Evolutionary conservation across 2,888 invertebrate species (phyloP).

Genomic region (Mallateleia sp.): DNA sequence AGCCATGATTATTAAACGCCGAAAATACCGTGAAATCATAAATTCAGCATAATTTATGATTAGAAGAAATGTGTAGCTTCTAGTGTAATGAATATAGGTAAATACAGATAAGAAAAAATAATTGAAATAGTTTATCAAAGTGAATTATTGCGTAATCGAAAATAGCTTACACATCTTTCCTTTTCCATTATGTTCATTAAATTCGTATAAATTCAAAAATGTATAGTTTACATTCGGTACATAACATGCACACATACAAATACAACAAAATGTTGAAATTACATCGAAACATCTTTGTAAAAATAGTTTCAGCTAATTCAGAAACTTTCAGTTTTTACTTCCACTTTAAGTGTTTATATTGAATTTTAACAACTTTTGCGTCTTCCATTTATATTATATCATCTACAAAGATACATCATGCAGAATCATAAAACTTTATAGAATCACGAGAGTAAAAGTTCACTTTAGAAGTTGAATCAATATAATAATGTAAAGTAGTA

Average conservation of each 20-base stretch:
- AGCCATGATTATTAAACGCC: conserved; percentile 40
- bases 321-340: not conserved
- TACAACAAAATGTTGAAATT: too few relatives aligned
- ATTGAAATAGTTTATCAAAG: not conserved
- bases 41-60: conserved; percentile 30
- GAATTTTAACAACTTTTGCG: not conserved
- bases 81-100: conserved; percentile 14
- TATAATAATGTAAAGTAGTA: not conserved
- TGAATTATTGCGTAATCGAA: not conserved
- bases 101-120: not conserved
- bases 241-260: too few relatives aligned
- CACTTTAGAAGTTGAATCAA: not conserved
- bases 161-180: too few relatives aligned
- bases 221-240: too few relatives aligned
- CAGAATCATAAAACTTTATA: not conserved
- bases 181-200: too few relatives aligned
- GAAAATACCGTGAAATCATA: conserved; percentile 39
- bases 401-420: not conserved
- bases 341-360: not conserved
- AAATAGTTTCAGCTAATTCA: too few relatives aligned
- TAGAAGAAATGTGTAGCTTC: conserved; percentile 28
- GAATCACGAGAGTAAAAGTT: not conserved
- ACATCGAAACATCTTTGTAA: too few relatives aligned
- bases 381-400: not conserved
- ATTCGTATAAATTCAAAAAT: too few relatives aligned